These are phyloP conservation scores for Caenorhabditis angaria DNA, from an alignment of 2,888 invertebrate species.

Conservation along the genomic window DNA sequence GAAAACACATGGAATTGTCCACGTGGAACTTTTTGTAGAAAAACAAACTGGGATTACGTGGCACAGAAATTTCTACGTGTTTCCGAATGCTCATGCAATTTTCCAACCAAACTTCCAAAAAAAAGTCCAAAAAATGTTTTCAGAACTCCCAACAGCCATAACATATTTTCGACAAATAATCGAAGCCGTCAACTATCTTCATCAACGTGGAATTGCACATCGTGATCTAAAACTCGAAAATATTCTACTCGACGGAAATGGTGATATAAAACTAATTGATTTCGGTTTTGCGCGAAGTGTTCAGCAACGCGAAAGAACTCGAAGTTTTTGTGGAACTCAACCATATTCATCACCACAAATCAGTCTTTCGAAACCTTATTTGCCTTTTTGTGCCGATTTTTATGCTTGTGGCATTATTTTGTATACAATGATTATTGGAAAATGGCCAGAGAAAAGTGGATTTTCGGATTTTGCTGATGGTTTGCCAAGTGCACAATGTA, in stretches of 20 bases:
- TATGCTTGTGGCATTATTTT: constrained; percentile 61
- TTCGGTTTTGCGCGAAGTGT: constrained; percentile 62
- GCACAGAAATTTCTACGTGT: too few species aligned
- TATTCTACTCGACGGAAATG: constrained; percentile 58
- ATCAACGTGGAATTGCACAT: constrained; percentile 47
- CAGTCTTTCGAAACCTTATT: constrained; percentile 48
- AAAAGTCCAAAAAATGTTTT: too few species aligned
- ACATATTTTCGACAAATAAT: constrained; percentile 62
- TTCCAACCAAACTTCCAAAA: too few species aligned
- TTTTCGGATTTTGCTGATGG: constrained; percentile 5
- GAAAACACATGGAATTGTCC: too few species aligned
- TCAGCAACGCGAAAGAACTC: constrained; percentile 50
- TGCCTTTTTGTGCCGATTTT: constrained; percentile 57
- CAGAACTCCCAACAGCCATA: constrained; percentile 53
- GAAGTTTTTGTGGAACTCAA: constrained; percentile 63
- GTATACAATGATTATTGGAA: constrained; percentile 60
- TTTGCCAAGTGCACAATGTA: constrained; percentile 39
- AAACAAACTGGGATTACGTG: too few species aligned
- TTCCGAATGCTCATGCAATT: too few species aligned
- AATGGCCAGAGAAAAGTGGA: constrained; percentile 51
- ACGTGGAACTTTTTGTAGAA: too few species aligned
- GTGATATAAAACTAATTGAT: constrained; percentile 62
- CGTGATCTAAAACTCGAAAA: constrained; percentile 57
- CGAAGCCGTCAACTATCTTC: constrained; percentile 63
- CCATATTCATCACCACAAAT: constrained; percentile 55